Conservation (phyloP, 2,797 vertebrate genomes). For the Sandelia bainsii region DNA sequence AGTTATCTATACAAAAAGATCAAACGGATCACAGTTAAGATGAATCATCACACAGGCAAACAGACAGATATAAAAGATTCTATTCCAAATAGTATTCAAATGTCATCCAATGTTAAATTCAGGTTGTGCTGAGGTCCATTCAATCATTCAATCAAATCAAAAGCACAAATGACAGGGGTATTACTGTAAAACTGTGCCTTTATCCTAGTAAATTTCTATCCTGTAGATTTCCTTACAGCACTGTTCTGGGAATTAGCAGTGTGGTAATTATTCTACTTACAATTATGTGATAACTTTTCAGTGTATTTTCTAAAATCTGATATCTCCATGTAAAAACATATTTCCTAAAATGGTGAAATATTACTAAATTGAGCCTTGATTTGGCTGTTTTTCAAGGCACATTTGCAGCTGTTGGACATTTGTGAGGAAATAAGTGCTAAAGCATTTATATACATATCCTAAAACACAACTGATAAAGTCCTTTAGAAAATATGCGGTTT, state of each 20-base stretch:
- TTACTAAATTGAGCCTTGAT: not conserved
- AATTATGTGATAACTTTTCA: too few species aligned
- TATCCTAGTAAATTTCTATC: too few species aligned
- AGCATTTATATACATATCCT: not conserved
- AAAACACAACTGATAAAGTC: conserved; percentile 24
- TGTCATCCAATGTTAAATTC: too few species aligned
- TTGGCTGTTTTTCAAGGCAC: not conserved
- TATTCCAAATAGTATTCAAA: not conserved
- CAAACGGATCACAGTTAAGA: not conserved
- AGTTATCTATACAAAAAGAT: not conserved
- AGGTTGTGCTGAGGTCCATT: too few species aligned
- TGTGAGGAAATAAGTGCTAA: not conserved
- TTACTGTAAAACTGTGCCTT: too few species aligned
- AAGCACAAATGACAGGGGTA: too few species aligned
- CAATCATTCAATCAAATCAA: too few species aligned
- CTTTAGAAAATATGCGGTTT: conserved; percentile 16
- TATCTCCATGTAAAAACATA: too few species aligned
- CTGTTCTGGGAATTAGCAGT: too few species aligned
- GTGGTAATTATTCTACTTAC: too few species aligned
- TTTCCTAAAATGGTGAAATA: not conserved
- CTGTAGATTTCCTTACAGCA: too few species aligned
- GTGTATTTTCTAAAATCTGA: too few species aligned
- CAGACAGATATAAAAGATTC: not conserved
- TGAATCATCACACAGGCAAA: not conserved
- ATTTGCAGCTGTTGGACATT: conserved; percentile 14